A percentile compares a stretch with the other conserved stretches of the same genome.
Conservation (phyloP, 2,888 invertebrate genomes). For the Pterobdella sp. region DNA sequence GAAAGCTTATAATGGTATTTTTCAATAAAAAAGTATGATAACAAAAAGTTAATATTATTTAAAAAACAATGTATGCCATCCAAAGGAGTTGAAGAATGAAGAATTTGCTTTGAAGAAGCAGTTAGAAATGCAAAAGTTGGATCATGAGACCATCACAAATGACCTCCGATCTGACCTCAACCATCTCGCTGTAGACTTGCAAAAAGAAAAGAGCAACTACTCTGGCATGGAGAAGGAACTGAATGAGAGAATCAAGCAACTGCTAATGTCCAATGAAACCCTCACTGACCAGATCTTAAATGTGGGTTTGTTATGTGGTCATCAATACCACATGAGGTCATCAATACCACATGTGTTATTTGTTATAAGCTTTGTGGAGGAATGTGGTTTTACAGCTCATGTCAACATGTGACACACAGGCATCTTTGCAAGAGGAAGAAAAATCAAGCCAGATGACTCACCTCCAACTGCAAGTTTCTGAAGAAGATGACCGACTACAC, state of each 20-base stretch:
- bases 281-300: slow-evolving; percentile 24
- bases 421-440: slow-evolving; percentile 55
- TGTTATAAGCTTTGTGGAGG: too few relatives aligned
- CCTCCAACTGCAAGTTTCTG: slow-evolving; percentile 73
- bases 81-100: slow-evolving; percentile 11
- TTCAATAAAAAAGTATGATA: background rate
- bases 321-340: too few relatives aligned
- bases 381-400: too few relatives aligned
- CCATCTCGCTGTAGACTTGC: background rate
- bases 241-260: slow-evolving; percentile 17
- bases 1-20: background rate
- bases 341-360: too few relatives aligned
- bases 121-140: background rate
- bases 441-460: slow-evolving; percentile 71
- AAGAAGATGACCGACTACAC: slow-evolving; percentile 70
- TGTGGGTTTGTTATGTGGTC: too few relatives aligned
- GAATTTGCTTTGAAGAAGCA: slow-evolving; percentile 9
- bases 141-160: background rate
- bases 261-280: slow-evolving; percentile 15
- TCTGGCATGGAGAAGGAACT: slow-evolving; percentile 2
- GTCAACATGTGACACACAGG: slow-evolving; percentile 26
- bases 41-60: background rate
- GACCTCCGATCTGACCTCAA: slow-evolving; percentile 13
- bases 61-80: background rate
- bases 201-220: slow-evolving; percentile 4